Evolutionary conservation across 2,113 vertebrate genomes (phyloP).

Genomic region (Phoxinus phoxinus): DNA sequence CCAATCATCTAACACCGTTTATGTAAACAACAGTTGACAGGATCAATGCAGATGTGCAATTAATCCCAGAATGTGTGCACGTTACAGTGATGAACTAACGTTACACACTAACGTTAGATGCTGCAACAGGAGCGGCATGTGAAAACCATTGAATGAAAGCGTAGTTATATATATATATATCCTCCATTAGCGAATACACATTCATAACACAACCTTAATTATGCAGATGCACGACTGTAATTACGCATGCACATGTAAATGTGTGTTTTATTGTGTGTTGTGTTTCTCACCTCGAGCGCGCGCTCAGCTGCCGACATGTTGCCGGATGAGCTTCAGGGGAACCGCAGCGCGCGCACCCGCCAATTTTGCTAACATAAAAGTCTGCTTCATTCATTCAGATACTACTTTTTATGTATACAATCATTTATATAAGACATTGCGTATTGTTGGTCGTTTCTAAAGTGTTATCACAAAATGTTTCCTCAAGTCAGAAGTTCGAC

Average conservation of each 20-base stretch:
- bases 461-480: neutral
- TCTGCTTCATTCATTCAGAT: neutral
- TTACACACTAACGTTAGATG: neutral
- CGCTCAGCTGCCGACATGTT: constrained; percentile 35
- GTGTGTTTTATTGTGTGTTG: constrained; percentile 18
- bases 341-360: neutral
- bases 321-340: constrained; percentile 6
- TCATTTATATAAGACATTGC: neutral
- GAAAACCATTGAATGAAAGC: neutral
- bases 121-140: neutral
- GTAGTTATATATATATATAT: neutral
- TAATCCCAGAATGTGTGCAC: neutral
- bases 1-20: neutral
- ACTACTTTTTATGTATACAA: neutral
- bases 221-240: neutral
- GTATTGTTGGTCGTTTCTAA: neutral
- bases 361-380: constrained; percentile 1
- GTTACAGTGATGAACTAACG: neutral
- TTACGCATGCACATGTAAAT: neutral
- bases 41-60: neutral
- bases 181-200: neutral
- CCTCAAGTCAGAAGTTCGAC: neutral
- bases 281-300: constrained; percentile 39
- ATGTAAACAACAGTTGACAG: neutral
- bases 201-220: neutral